Evolutionary conservation across 2,888 invertebrate species (phyloP), one percentile per base, ranked within the genome.

Genomic region (Allophyes oxyacanthae): DNA sequence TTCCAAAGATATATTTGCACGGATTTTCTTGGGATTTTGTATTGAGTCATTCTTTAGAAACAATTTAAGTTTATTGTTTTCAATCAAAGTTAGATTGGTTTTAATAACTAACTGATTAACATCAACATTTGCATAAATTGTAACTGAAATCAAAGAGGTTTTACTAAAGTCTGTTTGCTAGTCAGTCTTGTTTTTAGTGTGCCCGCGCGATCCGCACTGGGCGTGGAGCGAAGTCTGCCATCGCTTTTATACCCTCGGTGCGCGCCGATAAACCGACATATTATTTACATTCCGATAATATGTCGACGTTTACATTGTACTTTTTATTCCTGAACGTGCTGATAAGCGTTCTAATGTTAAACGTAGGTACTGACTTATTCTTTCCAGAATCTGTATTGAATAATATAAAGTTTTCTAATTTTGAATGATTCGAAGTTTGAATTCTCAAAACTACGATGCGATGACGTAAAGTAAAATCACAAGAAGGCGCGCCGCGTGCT

Each of bases 121-220:
- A 60, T 30, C 40, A 66, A 52, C 36, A 45, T 13, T 43, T 41
- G n/a, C n/a, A n/a, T n/a, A 26, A 25, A 36, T 6, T 15, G 33
- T 42, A 13, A 37, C 41, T 43, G 54, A 49, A 43, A 37, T 36
- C 2, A 33, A 45, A 28, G 37, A 41, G 20, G 25, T 43, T 58
- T 32, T 54, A 36, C 13, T 36, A 11, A 20, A 37, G 46, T 46
- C 37, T 40, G 57, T 52, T 53, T 36, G 55, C 59, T 30, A 52
- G 59, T 58, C 49, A 54, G 45, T 45, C 79, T 54, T 86, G 84
- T 86, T 86, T 76, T 65, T 73, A 78, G 89, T 90, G 77, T 90
- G 90, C 91, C 92, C 90, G 91, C 86, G 78, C 93, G 78, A 91
- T 92, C 92, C 93, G 90, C 91, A 93, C 91, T 93, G 92, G 89